Base-by-base conservation (phyloP, 2,113 vertebrate genomes). In the Toxostoma redivivum region DNA sequence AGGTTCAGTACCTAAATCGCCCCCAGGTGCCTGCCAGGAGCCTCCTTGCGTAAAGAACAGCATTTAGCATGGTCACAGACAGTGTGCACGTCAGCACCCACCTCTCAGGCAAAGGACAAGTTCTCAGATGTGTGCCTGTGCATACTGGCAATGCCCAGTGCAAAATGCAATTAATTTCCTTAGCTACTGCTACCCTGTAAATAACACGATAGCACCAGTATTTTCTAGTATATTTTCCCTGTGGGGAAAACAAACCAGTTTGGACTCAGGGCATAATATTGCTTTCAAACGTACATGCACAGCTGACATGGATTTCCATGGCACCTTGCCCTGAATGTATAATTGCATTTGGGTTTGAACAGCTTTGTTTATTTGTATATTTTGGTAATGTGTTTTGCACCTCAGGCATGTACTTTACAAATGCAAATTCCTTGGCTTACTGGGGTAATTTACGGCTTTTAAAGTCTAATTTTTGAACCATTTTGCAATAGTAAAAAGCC, bases 391-490 rank as follows among this genome's bases (percentile, higher is more conserved):
- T 84, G 86, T 88, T 96, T 92, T 90, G 72, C 88, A 93, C 96
- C 94, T 96, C 94, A 69, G 95, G 96, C 95, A 2, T 96, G 95
- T 96, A 88, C 96, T 96, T 96, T 94, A 96, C 94, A 96, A 88
- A 97, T 96, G 92, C 82, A 96, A 96, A 96, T 96, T 97, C 94
- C 86, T 95, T 95, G 90, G 88, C 93, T 96, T 95, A 71, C 90
- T 92, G 80, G 61, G 56, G 88, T 96, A 94, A 96, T 94, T 95
- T 88, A 93, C 0, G 0, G 82, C 86, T 93, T 95, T 94, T 81
- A 94, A 86, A 93, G 80, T 71, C 80, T 95, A 94, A 94, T 96
- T 95, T 95, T 62, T 81, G 56, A 71, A 69, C 37, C 51, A 33
- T 92, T 96, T 94, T 96, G 90, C 64, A 83, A 88, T 22, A 67